These are phyloP conservation scores for Hesperophylax magnus DNA, from an alignment of 1,140 invertebrate species.

Conservation along the genomic window DNA sequence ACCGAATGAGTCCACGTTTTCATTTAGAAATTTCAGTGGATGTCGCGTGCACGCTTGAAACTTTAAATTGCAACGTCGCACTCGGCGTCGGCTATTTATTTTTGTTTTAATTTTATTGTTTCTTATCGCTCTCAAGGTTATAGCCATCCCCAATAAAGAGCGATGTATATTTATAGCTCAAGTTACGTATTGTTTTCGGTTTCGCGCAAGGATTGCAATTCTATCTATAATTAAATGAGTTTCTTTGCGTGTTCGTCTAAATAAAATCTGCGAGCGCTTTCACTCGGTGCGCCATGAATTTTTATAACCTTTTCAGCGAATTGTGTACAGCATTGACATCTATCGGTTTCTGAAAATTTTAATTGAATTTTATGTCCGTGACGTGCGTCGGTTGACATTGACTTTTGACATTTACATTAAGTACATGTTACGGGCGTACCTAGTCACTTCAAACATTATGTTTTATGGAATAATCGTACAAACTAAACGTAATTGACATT, in stretches of 20 bases:
- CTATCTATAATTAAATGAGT: neutral
- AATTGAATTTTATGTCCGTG: constrained; percentile 27
- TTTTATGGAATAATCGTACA: too few relatives aligned
- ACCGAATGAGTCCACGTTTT: neutral
- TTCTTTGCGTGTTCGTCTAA: neutral
- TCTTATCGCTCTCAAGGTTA: constrained; percentile 24
- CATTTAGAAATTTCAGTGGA: neutral
- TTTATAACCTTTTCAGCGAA: constrained; percentile 29
- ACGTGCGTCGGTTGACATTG: constrained; percentile 13
- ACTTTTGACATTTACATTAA: constrained; percentile 27
- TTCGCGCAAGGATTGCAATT: neutral
- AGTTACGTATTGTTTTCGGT: neutral
- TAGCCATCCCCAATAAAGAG: constrained; percentile 34
- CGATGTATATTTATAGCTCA: neutral
- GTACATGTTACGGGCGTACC: too few relatives aligned
- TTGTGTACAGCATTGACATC: constrained; percentile 35
- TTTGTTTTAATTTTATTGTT: constrained; percentile 36
- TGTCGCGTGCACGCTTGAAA: constrained; percentile 1
- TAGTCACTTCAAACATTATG: too few relatives aligned
- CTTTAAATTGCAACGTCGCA: constrained; percentile 37
- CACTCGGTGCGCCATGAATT: constrained; percentile 19
- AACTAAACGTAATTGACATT: too few relatives aligned
- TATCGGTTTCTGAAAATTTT: constrained; percentile 41
- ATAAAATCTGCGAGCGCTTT: constrained; percentile 14
- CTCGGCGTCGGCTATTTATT: constrained; percentile 26